Evolutionary conservation across 1,140 invertebrate genomes (phyloP), one percentile per base, ranked within the genome.

Genomic region (Apis laboriosa): DNA sequence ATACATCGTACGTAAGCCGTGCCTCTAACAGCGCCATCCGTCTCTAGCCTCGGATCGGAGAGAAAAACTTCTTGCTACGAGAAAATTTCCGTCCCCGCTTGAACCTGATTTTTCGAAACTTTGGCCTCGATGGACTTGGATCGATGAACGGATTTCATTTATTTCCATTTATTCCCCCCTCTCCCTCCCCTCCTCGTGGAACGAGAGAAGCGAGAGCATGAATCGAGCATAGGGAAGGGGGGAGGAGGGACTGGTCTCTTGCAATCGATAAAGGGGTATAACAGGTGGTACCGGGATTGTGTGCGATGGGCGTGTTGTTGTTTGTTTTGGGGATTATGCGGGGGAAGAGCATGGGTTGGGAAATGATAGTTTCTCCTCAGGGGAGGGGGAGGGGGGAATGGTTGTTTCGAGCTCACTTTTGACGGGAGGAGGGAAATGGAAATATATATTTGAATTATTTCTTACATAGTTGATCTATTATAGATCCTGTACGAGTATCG

Each of bases 41-140:
- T 89, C 81, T 77, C 83, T 86, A 91, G 89, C 84, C 77, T 77
- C 66, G 66, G 66, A 86, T 49, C 15, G 15, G 61, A 63, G 28
- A 43, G 5, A 43, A 56, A 56, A 56, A 5, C 15, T 24, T 63
- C 13, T 34, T 2, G 28, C 28, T 24, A 0, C 1, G 76, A 84
- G 80, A 86, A 88, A 89, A 86, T 84, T 80, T 80, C 88, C 86
- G 77, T 56, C 53, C 70, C 28, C 34, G 13, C 15, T 28, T 34
- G 21, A 63, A 58, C 34, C 17, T 12, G 17, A 43, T 17, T 64
- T 76, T 58, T 61, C 24, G 15, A 9, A 15, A 58, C 15, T 58
- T 60, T 21, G 58, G 34, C 34, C 9, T n/a, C 19, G 58, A n/a
- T 60, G 7, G 21, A 60, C 11, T 17, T 1, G 5, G 56, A 17